phyloP scores from a whole-genome alignment of 2,888 invertebrate species.

The Carpatolechia fugitivella region DNA sequence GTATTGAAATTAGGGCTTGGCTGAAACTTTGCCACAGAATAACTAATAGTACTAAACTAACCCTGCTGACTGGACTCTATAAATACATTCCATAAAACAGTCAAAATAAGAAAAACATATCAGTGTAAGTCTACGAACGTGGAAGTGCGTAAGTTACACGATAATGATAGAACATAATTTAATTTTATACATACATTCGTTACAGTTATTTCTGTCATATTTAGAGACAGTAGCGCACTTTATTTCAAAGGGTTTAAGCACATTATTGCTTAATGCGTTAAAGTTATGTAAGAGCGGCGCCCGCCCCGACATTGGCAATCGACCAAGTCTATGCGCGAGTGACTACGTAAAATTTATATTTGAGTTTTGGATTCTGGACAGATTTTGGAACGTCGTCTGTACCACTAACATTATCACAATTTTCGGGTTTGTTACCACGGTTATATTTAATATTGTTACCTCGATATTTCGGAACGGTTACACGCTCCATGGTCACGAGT shows the following conservation, averaged over 20 bases:
- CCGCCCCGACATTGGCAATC: constrained; percentile 43
- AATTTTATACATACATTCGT: not conserved
- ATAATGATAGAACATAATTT: not conserved
- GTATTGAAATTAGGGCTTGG: no score
- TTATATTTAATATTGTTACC: no score
- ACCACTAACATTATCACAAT: not conserved
- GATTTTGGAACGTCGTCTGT: constrained; percentile 24
- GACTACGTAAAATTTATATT: constrained; percentile 39
- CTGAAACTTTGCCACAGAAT: no score
- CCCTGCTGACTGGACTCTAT: no score
- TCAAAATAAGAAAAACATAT: no score
- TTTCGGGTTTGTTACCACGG: no score
- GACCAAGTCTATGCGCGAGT: constrained; percentile 43
- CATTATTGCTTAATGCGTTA: constrained; percentile 4
- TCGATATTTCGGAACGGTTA: no score
- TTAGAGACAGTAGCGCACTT: not conserved
- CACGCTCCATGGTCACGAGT: no score
- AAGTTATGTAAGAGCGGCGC: constrained; percentile 34
- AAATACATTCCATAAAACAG: no score
- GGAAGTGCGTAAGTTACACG: not conserved
- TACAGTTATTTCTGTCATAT: not conserved
- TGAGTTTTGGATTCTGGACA: constrained; percentile 43
- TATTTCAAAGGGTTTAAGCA: not conserved
- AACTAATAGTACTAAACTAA: no score
- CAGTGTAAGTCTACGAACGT: no score